phyloP scores from a whole-genome alignment of 2,888 invertebrate genomes.

The Sisyra nigra region DNA sequence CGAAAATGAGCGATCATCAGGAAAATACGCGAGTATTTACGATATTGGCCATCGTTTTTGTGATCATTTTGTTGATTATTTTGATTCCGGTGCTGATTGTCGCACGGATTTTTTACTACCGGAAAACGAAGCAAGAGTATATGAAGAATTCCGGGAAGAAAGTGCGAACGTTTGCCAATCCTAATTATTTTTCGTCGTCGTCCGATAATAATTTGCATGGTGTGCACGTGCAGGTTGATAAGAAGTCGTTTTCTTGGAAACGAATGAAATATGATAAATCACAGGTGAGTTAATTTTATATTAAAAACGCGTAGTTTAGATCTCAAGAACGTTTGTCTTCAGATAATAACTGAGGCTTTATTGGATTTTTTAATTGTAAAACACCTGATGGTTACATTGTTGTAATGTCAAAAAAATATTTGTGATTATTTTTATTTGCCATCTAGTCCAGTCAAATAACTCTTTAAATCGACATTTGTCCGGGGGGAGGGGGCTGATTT shows the following conservation, averaged over 20 bases:
- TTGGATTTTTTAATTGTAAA: too few species aligned
- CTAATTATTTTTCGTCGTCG: constrained; percentile 50
- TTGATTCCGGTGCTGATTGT: constrained; percentile 24
- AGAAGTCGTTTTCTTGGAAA: constrained; percentile 48
- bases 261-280: constrained; percentile 66
- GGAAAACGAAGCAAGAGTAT: constrained; percentile 33
- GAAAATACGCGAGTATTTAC: not conserved
- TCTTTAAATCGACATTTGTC: too few species aligned
- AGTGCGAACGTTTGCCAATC: constrained; percentile 76
- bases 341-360: too few species aligned
- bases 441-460: too few species aligned
- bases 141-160: constrained; percentile 43
- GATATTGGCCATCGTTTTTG: constrained; percentile 6
- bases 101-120: constrained; percentile 29
- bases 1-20: constrained; percentile 1
- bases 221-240: constrained; percentile 23
- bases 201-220: constrained; percentile 20
- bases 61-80: constrained; percentile 27
- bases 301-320: too few species aligned
- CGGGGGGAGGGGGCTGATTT: too few species aligned
- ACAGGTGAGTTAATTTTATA: constrained; percentile 33
- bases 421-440: too few species aligned
- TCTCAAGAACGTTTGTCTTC: too few species aligned
- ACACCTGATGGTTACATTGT: too few species aligned
- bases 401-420: too few species aligned